Conservation (phyloP, 2,888 invertebrate species). For the Melitaea athalia region DNA sequence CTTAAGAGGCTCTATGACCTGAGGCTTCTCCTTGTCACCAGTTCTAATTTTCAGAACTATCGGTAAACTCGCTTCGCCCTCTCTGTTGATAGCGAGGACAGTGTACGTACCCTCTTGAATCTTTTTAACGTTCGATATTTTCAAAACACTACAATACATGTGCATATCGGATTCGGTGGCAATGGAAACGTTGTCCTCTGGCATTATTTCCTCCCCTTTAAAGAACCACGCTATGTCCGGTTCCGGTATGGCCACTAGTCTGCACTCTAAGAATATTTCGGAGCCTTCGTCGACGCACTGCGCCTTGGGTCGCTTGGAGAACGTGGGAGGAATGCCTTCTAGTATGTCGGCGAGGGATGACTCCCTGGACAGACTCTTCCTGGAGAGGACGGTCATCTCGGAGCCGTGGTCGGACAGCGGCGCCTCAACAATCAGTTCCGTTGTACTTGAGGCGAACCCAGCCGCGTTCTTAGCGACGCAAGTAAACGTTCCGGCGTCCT, state of each 20-base stretch:
- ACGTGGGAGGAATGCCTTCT: slow-evolving; percentile 96
- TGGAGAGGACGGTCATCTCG: slow-evolving; percentile 89
- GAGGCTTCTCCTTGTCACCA: slow-evolving; percentile 90
- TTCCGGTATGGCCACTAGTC: slow-evolving; percentile 95
- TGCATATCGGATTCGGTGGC: slow-evolving; percentile 93
- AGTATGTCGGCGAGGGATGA: slow-evolving; percentile 94
- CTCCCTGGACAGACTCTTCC: slow-evolving; percentile 93
- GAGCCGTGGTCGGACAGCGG: slow-evolving; percentile 95
- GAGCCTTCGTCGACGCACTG: slow-evolving; percentile 93
- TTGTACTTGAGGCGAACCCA: slow-evolving; percentile 95
- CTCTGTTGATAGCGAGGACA: slow-evolving; percentile 91
- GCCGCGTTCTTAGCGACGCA: slow-evolving; percentile 96
- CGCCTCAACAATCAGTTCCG: slow-evolving; percentile 92
- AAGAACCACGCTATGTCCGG: slow-evolving; percentile 95
- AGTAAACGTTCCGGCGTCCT: slow-evolving; percentile 96
- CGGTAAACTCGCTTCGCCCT: slow-evolving; percentile 91
- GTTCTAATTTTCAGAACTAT: slow-evolving; percentile 92
- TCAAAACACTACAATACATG: slow-evolving; percentile 92
- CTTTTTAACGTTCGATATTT: slow-evolving; percentile 89
- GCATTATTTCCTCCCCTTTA: slow-evolving; percentile 88
- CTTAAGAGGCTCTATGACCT: slow-evolving; percentile 91
- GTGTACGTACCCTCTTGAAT: slow-evolving; percentile 93
- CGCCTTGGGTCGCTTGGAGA: slow-evolving; percentile 93
- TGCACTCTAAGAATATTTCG: slow-evolving; percentile 92
- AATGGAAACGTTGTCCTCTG: slow-evolving; percentile 87